Evolutionary conservation across 2,113 vertebrate genomes (phyloP).

Genomic region (cat (Felis catus)): DNA sequence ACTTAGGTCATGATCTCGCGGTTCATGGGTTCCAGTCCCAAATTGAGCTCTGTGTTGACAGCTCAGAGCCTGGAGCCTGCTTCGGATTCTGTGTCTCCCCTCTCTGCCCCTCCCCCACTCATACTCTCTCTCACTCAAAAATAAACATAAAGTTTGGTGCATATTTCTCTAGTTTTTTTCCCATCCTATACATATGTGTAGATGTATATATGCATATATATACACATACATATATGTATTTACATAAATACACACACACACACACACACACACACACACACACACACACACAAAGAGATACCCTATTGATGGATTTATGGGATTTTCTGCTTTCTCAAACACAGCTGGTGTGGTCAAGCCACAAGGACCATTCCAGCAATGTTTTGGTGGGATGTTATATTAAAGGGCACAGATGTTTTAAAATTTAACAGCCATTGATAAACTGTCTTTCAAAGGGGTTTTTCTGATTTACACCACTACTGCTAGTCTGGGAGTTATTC

Average conservation of each 20-base stretch:
- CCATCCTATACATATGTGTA: not conserved
- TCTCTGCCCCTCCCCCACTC: no score
- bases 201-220: fast-evolving
- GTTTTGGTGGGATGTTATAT: not conserved
- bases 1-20: no score
- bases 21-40: no score
- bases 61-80: no score
- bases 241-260: not conserved
- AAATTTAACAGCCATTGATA: not conserved
- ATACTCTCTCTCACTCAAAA: no score
- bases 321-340: not conserved
- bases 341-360: not conserved
- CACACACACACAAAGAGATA: not conserved
- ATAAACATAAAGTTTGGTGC: not conserved
- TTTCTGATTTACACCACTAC: not conserved
- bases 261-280: not conserved
- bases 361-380: not conserved
- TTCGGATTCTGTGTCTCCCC: no score
- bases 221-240: not conserved
- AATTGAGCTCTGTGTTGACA: no score
- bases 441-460: not conserved
- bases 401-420: not conserved
- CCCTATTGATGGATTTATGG: not conserved
- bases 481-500: not conserved
- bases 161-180: not conserved